Base-by-base conservation (phyloP, 2,797 vertebrate genomes). In the Zalophus californianus region DNA sequence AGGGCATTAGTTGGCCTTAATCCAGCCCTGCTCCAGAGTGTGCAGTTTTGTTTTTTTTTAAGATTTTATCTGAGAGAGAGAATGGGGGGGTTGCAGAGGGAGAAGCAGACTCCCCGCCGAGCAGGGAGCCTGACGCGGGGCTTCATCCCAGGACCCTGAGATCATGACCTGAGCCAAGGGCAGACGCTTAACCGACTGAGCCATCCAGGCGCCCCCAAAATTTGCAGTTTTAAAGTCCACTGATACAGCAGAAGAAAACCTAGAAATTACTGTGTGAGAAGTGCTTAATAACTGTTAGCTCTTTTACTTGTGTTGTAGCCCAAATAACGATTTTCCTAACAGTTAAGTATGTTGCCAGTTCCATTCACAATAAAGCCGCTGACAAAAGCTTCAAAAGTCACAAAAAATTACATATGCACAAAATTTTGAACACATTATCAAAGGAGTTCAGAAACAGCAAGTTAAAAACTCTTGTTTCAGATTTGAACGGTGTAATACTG, bases 311-410 rank as follows among this genome's bases (percentile, higher is more conserved):
- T 54, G 44, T 94, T 84, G 8, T 29, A 85, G 41, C 58, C 21
- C 86, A 62, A 68, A 82, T 84, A 93, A 20, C 86, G 21, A 90
- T 87, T 83, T 94, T 78, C 52, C 52, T 73, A 90, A 73, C 38
- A 32, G 38, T 44, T 86, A 92, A 54, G 48, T 83, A 13, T 44
- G 23, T 79, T 95, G 32, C 54, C 44, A 77, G 10, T 86, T 58
- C 25, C n/a, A 50, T 83, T 86, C 75, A 80, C 12, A 86, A 9
- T 70, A 79, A 48, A 85, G 41, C 21, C 23, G 5, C 56, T 32
- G 41, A 95, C 56, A 85, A 50, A 93, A 95, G 18, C 41, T 94
- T 90, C 14, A 86, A 50, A 95, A 93, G 14, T 82, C 44, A 91
- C 27, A 75, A 60, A 86, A 96, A 54, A 73, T 77, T 70, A 80